phyloP scores from a whole-genome alignment of 1,140 invertebrate genomes.

The Drosophila dunni region DNA sequence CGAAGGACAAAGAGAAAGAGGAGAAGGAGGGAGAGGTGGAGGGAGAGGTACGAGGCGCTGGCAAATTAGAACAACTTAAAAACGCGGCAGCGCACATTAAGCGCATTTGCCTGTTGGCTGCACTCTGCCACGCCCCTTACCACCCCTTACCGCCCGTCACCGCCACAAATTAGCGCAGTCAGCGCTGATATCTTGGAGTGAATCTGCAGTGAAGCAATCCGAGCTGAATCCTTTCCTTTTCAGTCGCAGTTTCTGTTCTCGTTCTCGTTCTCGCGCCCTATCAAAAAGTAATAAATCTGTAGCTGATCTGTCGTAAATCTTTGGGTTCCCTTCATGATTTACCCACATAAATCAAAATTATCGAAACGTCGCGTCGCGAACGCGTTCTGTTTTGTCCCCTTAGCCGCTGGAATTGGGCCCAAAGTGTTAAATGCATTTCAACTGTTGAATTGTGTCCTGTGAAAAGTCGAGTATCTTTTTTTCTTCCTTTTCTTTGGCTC shows the following conservation, averaged over 20 bases:
- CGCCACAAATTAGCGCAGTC: neutral
- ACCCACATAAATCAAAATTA: constrained; percentile 85
- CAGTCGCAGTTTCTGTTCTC: constrained; percentile 27
- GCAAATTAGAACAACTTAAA: constrained; percentile 81
- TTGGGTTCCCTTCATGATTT: constrained; percentile 83
- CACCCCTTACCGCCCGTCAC: neutral
- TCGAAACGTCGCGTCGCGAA: constrained; percentile 62
- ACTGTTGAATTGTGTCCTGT: constrained; percentile 44
- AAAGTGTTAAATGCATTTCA: constrained; percentile 77
- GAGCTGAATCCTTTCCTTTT: constrained; percentile 45
- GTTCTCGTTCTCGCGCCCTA: constrained; percentile 65
- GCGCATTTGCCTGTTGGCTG: constrained; percentile 35
- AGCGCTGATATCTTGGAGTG: constrained; percentile 13
- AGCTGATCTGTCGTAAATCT: constrained; percentile 84
- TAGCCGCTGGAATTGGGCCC: neutral
- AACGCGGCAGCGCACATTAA: constrained; percentile 77
- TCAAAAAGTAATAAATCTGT: constrained; percentile 85
- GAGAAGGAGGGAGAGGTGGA: neutral
- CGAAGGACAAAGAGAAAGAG: neutral
- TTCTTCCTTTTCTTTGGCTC: constrained; percentile 3
- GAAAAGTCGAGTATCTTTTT: constrained; percentile 12
- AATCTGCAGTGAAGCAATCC: constrained; percentile 2
- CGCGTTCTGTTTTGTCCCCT: constrained; percentile 9
- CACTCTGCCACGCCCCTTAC: neutral
- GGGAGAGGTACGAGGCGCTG: constrained; percentile 13